Evolutionary conservation across 2,113 vertebrate species (phyloP).

Genomic region (Nanorana parkeri): DNA sequence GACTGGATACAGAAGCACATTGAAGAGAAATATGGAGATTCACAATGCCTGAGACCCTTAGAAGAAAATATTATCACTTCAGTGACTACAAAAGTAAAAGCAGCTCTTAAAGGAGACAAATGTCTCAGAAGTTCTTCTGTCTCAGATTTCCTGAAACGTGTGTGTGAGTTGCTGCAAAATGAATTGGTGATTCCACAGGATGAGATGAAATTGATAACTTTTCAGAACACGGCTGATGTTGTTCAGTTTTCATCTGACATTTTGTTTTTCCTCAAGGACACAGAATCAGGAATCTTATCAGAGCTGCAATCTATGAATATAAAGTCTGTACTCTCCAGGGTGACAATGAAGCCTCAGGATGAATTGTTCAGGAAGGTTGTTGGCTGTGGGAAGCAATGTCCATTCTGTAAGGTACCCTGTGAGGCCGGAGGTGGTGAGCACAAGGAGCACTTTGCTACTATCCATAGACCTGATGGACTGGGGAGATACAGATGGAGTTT

Average conservation of each 20-base stretch:
- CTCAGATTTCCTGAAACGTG: conserved; percentile 31
- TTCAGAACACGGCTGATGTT: conserved; percentile 15
- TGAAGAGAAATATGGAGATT: neutral
- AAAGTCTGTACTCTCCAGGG: conserved; percentile 7
- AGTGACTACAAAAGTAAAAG: conserved; percentile 19
- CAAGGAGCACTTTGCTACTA: too few species aligned
- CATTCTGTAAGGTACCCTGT: conserved; percentile 64
- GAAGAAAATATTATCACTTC: conserved; percentile 10
- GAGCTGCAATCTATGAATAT: neutral
- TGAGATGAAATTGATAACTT: conserved; percentile 10
- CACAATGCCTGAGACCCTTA: neutral
- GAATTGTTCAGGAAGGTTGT: conserved; percentile 59
- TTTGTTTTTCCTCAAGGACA: neutral
- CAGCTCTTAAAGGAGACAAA: neutral
- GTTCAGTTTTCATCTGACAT: conserved; percentile 20
- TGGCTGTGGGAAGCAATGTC: conserved; percentile 74
- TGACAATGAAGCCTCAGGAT: conserved; percentile 16
- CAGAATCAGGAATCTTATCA: neutral
- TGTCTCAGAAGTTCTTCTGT: neutral
- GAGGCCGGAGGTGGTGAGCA: too few species aligned
- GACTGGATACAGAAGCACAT: conserved; percentile 54
- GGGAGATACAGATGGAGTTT: too few species aligned
- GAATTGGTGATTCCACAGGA: conserved; percentile 47
- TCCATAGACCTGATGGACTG: too few species aligned
- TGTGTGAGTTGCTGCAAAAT: conserved; percentile 24